phyloP scores from a whole-genome alignment of 2,113 vertebrate species.

The Sarotherodon lohbergeri region DNA sequence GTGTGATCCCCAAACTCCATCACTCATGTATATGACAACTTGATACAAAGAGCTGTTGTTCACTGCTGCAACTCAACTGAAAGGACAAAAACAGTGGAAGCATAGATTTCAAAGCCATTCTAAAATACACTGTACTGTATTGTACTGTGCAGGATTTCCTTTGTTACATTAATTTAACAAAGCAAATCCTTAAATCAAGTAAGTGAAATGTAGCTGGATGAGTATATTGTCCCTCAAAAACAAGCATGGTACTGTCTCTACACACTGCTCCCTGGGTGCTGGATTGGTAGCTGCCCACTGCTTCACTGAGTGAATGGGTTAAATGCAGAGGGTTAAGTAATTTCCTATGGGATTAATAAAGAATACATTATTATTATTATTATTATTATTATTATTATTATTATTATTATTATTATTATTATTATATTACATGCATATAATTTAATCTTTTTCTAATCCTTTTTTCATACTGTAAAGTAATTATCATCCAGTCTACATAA shows the following conservation, averaged over 20 bases:
- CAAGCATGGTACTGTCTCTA: not conserved
- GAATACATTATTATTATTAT: too few species aligned
- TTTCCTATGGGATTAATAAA: too few species aligned
- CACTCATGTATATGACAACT: conserved; percentile 38
- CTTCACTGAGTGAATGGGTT: too few species aligned
- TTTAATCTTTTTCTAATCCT: conserved; percentile 53
- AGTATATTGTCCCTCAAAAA: not conserved
- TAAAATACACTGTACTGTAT: not conserved
- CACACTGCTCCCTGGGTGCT: too few species aligned
- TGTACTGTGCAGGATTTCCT: not conserved
- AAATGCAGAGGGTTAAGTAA: too few species aligned
- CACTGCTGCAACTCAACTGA: conserved; percentile 15
- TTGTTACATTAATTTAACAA: not conserved
- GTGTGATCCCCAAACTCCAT: conserved; percentile 19
- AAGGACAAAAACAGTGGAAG: conserved; percentile 16
- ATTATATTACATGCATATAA: conserved; percentile 36
- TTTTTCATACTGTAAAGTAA: conserved; percentile 40
- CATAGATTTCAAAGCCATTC: not conserved
- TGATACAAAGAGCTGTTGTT: conserved; percentile 41
- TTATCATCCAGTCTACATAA: conserved; percentile 56
- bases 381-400: too few species aligned
- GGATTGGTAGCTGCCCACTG: too few species aligned
- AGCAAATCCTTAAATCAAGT: not conserved
- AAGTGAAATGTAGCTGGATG: not conserved
- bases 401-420: too few species aligned